These are phyloP conservation scores for Avahi laniger DNA, from an alignment of 2,797 vertebrate species.

Conservation along the genomic window DNA sequence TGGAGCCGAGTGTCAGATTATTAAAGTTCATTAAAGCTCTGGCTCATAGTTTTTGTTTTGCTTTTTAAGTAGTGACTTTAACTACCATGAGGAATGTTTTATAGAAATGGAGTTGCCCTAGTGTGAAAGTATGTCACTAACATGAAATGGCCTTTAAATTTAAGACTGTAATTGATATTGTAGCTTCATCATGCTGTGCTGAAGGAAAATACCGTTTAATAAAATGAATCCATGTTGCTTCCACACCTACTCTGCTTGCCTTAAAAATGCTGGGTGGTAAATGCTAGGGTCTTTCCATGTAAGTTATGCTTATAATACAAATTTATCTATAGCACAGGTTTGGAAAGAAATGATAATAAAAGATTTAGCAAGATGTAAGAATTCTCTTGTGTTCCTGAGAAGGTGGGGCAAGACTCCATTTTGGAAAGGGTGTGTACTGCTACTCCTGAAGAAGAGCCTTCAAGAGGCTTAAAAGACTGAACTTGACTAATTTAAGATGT, in stretches of 20 bases:
- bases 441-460: background rate
- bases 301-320: background rate
- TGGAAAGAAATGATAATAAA: slow-evolving; percentile 4
- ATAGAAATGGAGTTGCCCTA: background rate
- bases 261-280: background rate
- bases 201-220: background rate
- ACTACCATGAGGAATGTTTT: background rate
- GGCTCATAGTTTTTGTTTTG: background rate
- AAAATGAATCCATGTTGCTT: background rate
- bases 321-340: background rate
- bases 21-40: background rate
- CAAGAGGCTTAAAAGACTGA: background rate
- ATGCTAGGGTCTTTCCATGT: background rate
- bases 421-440: slow-evolving; percentile 22
- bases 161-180: background rate
- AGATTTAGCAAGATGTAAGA: background rate
- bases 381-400: background rate
- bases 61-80: background rate
- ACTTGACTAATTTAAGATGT: slow-evolving; percentile 52
- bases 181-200: background rate
- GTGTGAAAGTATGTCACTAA: background rate
- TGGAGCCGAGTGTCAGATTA: background rate
- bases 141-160: background rate
- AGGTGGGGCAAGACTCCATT: background rate
- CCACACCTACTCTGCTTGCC: background rate